Conservation (phyloP, 2,888 invertebrate species). For the Andrena bucephala region DNA sequence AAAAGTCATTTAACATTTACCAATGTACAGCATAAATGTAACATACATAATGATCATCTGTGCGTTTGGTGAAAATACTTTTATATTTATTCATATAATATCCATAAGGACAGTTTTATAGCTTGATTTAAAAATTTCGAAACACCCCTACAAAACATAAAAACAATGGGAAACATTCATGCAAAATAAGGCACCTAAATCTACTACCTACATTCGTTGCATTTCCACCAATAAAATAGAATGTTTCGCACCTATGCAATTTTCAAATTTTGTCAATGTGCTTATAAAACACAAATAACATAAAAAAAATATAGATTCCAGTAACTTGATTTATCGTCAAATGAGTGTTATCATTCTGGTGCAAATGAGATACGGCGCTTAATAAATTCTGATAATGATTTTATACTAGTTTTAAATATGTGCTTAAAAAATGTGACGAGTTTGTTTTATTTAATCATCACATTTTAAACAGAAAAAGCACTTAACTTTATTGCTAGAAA, state of each 20-base stretch:
- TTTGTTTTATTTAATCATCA: not conserved
- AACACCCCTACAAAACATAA: slow-evolving; percentile 9
- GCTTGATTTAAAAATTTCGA: slow-evolving; percentile 8
- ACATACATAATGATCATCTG: not conserved
- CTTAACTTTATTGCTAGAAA: slow-evolving; percentile 22
- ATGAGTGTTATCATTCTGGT: not conserved
- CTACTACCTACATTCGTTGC: not conserved
- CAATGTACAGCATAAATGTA: slow-evolving; percentile 6
- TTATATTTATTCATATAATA: not conserved
- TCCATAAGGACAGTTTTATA: not conserved
- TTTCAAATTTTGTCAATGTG: not conserved
- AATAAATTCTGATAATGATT: not conserved
- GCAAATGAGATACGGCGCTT: not conserved
- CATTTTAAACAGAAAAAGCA: not conserved
- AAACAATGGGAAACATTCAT: slow-evolving; percentile 19
- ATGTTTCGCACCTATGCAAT: not conserved
- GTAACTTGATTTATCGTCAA: not conserved
- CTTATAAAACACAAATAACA: no score
- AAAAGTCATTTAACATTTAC: slow-evolving; percentile 1
- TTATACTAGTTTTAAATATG: not conserved
- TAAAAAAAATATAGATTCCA: not conserved
- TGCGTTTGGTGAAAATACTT: not conserved
- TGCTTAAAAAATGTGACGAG: not conserved
- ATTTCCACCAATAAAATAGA: slow-evolving; percentile 24
- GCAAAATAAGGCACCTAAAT: slow-evolving; percentile 13